A percentile compares a stretch with the other conserved stretches of the same genome.
These are phyloP conservation scores for Agriotes lineatus DNA, from an alignment of 2,888 invertebrate genomes.

Conservation along the genomic window DNA sequence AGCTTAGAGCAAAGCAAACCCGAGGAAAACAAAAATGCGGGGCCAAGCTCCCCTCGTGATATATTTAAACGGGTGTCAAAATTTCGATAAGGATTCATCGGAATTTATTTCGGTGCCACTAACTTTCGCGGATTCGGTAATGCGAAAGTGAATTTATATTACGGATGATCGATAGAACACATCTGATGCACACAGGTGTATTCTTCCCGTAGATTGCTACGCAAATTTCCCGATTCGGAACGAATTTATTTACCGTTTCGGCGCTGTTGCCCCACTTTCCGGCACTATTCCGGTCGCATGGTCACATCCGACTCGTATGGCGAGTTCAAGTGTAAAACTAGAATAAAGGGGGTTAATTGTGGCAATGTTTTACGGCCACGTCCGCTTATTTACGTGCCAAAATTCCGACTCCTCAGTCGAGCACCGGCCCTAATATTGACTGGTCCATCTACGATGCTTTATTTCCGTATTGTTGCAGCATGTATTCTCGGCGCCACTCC, in stretches of 20 bases:
- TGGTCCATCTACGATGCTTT: constrained; percentile 25
- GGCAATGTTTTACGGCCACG: constrained; percentile 19
- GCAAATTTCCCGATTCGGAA: constrained; percentile 12
- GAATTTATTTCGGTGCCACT: constrained; percentile 11
- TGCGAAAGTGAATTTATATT: constrained; percentile 16
- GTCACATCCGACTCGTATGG: constrained; percentile 20
- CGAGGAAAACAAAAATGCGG: too few species aligned
- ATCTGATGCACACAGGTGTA: constrained; percentile 19
- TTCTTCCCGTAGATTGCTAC: not conserved
- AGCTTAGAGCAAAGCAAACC: too few species aligned
- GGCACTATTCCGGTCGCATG: not conserved
- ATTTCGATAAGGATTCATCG: constrained; percentile 10
- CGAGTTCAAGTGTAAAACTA: constrained; percentile 34
- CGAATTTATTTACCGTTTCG: constrained; percentile 10
- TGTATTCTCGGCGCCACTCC: constrained; percentile 56
- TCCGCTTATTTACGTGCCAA: constrained; percentile 22
- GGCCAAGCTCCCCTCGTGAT: not conserved
- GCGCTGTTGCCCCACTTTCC: constrained; percentile 19
- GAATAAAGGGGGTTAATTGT: constrained; percentile 40
- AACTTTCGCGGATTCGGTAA: constrained; percentile 3
- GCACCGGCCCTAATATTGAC: constrained; percentile 22
- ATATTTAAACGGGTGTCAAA: constrained; percentile 5
- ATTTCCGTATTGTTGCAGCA: constrained; percentile 21
- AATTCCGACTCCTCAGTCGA: constrained; percentile 26
- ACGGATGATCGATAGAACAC: constrained; percentile 15